Base-by-base conservation (phyloP, 2,113 vertebrate genomes). In the Tachysurus fulvidraco region DNA sequence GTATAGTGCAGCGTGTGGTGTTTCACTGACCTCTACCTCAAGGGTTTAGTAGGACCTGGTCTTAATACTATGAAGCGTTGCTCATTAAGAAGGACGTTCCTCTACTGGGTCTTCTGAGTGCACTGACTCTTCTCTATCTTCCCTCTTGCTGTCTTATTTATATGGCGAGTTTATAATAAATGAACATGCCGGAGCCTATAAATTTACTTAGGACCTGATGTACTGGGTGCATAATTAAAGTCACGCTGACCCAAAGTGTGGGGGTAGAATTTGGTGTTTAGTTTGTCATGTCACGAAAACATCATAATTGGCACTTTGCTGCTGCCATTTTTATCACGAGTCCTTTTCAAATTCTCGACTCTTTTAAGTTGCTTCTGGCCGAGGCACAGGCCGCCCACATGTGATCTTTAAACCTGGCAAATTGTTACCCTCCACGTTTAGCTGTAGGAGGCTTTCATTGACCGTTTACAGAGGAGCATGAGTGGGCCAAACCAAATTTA, bases 351-450 rank as follows among this genome's bases (percentile, higher is more conserved):
- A 55, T 17, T 2, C 50, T 30, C 5, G 44, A 46, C 5, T 44
- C 21, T 62, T 80, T 36, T 62, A 62, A 62, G 11, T 81, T 62
- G 41, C 41, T 28, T 50, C 41, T 65, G 80, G 80, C 80, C 41
- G 50, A 60, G 3, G 6, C 23, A 46, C 23, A 64, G 6, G 13
- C 80, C 25, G 21, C 80, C 80, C 80, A 82, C 80, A 28, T 64
- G 59, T 65, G 59, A 82, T 50, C 80, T 82, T 82, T 82, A 65
- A 50, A 65, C 57, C 13, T 10, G 64, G 46, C 55, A 23, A 81
- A 81, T 44, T 81, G 50, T 46, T 65, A 82, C 59, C 14, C 59
- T n/a, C 30, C 19, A 81, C 78, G 59, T 81, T 23, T 60, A 10
- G 28, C 5, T 60, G 78, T 82, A 64, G 36, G 23, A 62, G 59